phyloP scores from a whole-genome alignment of 2,113 vertebrate genomes.

The Clarias macrocephalus region DNA sequence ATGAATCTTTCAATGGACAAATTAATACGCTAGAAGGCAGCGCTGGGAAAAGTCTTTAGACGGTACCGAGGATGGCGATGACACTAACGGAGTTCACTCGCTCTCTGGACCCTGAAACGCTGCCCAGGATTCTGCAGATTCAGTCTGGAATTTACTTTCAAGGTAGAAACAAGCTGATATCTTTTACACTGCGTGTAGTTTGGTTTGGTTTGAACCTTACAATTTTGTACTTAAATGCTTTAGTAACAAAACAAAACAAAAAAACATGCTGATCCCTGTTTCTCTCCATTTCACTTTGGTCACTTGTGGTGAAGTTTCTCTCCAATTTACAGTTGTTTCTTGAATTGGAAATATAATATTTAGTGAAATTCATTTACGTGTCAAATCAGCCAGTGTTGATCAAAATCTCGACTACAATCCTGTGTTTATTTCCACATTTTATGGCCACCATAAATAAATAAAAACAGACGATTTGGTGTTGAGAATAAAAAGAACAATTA shows the following conservation, averaged over 20 bases:
- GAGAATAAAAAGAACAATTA: neutral
- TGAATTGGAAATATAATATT: neutral
- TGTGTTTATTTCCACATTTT: neutral
- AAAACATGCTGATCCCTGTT: neutral
- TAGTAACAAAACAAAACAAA: neutral
- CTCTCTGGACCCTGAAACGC: constrained; percentile 72
- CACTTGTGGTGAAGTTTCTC: neutral
- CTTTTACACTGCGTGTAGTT: neutral
- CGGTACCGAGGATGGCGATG: constrained; percentile 66
- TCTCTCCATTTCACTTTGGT: neutral
- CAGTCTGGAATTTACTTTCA: constrained; percentile 82
- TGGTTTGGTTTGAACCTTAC: neutral
- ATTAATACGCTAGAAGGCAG: neutral
- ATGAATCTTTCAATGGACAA: neutral
- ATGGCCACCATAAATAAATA: neutral
- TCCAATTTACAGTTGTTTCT: neutral
- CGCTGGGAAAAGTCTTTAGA: neutral
- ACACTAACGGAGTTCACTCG: constrained; percentile 77
- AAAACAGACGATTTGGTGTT: neutral
- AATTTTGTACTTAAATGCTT: neutral
- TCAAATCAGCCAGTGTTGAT: neutral
- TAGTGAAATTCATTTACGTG: neutral
- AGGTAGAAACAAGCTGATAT: constrained; percentile 65
- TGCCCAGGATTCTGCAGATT: constrained; percentile 83
- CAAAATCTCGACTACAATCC: neutral